phyloP scores from a whole-genome alignment of 2,797 vertebrate species.

The Synanceia verrucosa region DNA sequence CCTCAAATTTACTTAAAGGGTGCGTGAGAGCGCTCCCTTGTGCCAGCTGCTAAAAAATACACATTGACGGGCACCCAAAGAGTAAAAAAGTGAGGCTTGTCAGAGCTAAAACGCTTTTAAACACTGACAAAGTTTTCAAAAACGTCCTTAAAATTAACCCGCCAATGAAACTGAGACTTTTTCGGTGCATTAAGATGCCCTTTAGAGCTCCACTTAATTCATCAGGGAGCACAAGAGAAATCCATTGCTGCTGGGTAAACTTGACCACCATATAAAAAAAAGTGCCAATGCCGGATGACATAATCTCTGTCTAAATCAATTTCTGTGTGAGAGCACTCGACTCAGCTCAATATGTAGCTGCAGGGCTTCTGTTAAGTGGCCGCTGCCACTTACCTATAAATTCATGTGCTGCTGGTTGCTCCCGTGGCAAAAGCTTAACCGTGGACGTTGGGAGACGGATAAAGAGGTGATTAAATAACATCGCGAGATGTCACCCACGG shows the following conservation, averaged over 20 bases:
- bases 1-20: too few relatives aligned
- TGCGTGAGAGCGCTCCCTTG: too few relatives aligned
- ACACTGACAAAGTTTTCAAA: not conserved
- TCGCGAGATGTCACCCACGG: not conserved
- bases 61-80: too few relatives aligned
- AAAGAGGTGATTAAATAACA: slow-evolving; percentile 19
- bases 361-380: slow-evolving; percentile 78
- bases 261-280: slow-evolving; percentile 56
- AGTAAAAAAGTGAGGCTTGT: not conserved
- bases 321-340: slow-evolving; percentile 73
- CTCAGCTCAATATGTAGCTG: slow-evolving; percentile 77
- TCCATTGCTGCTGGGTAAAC: slow-evolving; percentile 47
- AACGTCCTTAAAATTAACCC: not conserved
- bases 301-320: slow-evolving; percentile 81
- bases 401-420: slow-evolving; percentile 64
- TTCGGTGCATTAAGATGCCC: slow-evolving; percentile 5
- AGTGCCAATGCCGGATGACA: slow-evolving; percentile 60
- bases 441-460: slow-evolving; percentile 32
- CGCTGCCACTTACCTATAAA: slow-evolving; percentile 74
- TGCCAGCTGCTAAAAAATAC: too few relatives aligned
- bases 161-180: not conserved
- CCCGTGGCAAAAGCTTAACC: slow-evolving; percentile 49
- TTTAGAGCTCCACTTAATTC: slow-evolving; percentile 28
- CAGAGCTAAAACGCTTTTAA: not conserved
- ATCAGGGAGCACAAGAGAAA: slow-evolving; percentile 25